phyloP scores from a whole-genome alignment of 2,113 vertebrate species.

The Mobula birostris region DNA sequence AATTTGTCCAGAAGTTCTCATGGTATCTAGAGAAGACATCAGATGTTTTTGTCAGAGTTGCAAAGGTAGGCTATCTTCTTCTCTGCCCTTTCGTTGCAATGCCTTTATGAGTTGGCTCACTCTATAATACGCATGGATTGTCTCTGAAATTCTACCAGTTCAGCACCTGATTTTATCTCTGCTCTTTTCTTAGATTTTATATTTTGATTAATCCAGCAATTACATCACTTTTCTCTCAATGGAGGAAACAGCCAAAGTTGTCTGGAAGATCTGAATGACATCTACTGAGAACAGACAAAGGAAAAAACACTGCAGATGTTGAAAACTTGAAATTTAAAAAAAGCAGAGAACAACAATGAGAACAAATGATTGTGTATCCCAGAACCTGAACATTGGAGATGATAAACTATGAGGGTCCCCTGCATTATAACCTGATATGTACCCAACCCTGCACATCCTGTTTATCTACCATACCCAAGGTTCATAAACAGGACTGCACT shows the following conservation, averaged over 20 bases:
- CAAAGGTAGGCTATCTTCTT: not conserved
- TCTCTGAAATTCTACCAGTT: not conserved
- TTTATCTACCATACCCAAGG: too few relatives aligned
- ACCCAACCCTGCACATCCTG: too few relatives aligned
- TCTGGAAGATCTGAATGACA: not conserved
- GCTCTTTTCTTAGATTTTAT: not conserved
- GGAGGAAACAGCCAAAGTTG: not conserved
- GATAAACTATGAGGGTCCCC: not conserved
- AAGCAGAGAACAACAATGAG: too few relatives aligned
- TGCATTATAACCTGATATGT: not conserved
- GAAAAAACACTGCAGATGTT: too few relatives aligned
- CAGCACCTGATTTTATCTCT: not conserved
- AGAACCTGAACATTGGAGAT: not conserved
- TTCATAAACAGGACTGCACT: too few relatives aligned
- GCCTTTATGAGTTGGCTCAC: not conserved
- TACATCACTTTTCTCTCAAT: not conserved
- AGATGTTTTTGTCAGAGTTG: not conserved
- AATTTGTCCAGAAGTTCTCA: not conserved
- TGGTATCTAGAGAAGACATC: not conserved
- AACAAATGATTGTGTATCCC: not conserved
- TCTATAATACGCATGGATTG: not conserved
- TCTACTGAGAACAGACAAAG: not conserved
- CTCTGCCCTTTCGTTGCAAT: not conserved
- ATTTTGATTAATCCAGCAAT: not conserved
- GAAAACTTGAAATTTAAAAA: too few relatives aligned